These are phyloP conservation scores for Sylvicola fuscatus DNA, from an alignment of 2,888 invertebrate species.

Conservation along the genomic window DNA sequence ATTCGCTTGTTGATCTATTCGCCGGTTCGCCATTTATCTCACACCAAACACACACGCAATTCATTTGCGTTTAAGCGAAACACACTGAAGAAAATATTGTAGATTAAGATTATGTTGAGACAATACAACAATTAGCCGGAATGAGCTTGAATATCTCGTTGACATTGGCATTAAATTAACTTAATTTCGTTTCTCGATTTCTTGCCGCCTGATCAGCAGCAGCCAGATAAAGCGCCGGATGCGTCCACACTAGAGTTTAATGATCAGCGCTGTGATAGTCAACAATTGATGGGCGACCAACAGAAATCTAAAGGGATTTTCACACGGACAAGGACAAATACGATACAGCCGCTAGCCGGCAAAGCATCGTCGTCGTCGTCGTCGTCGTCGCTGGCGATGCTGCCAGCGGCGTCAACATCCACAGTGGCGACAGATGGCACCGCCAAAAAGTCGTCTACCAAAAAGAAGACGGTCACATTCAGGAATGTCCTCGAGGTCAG, in stretches of 20 bases:
- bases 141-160: no score
- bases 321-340: background rate
- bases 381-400: background rate
- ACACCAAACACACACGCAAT: no score
- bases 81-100: no score
- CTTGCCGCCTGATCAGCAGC: background rate
- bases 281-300: background rate
- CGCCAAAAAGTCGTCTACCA: slow-evolving; percentile 14
- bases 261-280: slow-evolving; percentile 3
- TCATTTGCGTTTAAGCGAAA: no score
- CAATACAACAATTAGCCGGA: no score
- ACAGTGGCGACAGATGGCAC: slow-evolving; percentile 28
- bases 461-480: slow-evolving; percentile 42
- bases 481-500: slow-evolving; percentile 38
- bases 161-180: no score
- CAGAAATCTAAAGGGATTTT: background rate
- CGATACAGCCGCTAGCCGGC: background rate
- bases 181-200: no score
- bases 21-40: no score
- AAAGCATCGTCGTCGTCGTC: background rate
- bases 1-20: no score
- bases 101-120: no score
- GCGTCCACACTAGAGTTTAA: slow-evolving; percentile 3
- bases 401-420: slow-evolving; percentile 1
- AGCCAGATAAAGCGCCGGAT: background rate